Base-by-base conservation (phyloP, 2,797 vertebrate genomes). In the Pseudotriccus pelzelni region DNA sequence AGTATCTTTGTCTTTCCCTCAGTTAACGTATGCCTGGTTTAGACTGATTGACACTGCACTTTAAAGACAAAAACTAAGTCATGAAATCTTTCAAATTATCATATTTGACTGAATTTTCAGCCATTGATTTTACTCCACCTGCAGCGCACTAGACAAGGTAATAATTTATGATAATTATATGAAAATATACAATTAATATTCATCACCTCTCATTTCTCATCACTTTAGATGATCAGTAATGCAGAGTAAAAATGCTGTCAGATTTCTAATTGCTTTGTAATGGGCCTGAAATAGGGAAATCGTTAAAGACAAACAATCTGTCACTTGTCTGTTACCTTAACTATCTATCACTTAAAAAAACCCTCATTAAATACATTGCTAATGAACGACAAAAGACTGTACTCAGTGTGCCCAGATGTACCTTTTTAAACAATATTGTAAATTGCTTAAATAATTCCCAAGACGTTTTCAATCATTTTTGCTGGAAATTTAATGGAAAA, bases 181-280 rank as follows among this genome's bases (percentile, higher is more conserved):
- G 98, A 98, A 98, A 98, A 98, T 98, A 98, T 97, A 98, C 97
- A 98, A 98, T 98, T 98, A 98, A 98, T 98, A 98, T 98, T 98
- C 98, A 98, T 98, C 98, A 98, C 97, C 97, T 98, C 98, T 98
- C 98, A 98, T 98, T 98, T 97, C 97, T 98, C 98, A 98, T 98
- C 98, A 98, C 98, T 98, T 98, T 97, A 97, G 98, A 98, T 98
- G 97, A 98, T 98, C 98, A 97, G 98, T 98, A 98, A 98, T 98
- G 98, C 98, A 98, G 97, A 98, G 98, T 98, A 98, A 98, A 98
- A 98, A 98, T 97, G 98, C 98, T 98, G 98, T 98, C 98, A 98
- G 98, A 97, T 98, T 98, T 98, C 98, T 98, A 98, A 98, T 98
- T 98, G 98, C 98, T 98, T 98, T 98, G 98, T 98, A 99, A 99